Conservation (phyloP, 2,797 vertebrate genomes). For the Phataginus tetradactyla region DNA sequence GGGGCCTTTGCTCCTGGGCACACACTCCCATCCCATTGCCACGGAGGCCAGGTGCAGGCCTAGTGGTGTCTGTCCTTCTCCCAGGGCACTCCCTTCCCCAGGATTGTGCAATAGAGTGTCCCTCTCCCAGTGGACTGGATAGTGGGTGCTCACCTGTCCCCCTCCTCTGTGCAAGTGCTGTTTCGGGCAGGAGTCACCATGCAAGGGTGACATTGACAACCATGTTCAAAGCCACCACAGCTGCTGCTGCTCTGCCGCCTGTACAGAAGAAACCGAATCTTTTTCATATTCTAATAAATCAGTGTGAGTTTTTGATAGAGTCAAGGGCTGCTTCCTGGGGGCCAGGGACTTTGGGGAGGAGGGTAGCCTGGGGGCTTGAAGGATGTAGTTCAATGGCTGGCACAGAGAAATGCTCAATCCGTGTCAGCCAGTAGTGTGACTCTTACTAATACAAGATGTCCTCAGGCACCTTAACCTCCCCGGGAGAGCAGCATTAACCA, state of each 20-base stretch:
- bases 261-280: conserved; percentile 85
- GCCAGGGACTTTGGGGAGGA: neutral
- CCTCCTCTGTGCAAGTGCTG: conserved; percentile 71
- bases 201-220: conserved; percentile 79
- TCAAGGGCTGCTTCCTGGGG: conserved; percentile 47
- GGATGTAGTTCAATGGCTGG: neutral
- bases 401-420: neutral
- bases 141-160: neutral
- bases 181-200: conserved; percentile 78
- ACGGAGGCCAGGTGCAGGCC: neutral
- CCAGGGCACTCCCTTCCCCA: conserved; percentile 15
- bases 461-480: neutral
- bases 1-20: conserved; percentile 47
- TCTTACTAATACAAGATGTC: neutral
- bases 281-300: conserved; percentile 91
- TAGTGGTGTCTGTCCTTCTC: neutral
- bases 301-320: conserved; percentile 86
- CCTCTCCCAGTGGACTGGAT: conserved; percentile 27
- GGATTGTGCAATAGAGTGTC: conserved; percentile 74
- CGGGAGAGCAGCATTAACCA: too few species aligned
- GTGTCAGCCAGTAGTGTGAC: neutral
- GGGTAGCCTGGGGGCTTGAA: neutral
- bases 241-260: conserved; percentile 76
- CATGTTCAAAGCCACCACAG: conserved; percentile 65
- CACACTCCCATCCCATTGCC: neutral